phyloP scores from a whole-genome alignment of 2,888 invertebrate species.

The Drosophila villosipedis region DNA sequence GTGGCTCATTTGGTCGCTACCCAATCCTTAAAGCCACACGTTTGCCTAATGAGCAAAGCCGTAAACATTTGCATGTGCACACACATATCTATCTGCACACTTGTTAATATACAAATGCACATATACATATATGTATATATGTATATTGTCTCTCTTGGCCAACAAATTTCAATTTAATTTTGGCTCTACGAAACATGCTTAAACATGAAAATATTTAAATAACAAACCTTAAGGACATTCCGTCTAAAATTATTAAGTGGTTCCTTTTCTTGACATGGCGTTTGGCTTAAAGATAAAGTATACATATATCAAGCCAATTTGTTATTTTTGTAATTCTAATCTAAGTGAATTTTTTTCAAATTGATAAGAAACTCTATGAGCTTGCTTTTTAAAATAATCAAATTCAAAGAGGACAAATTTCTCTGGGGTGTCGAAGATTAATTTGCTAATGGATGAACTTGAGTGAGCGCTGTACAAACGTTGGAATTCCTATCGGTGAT shows the following conservation, averaged over 20 bases:
- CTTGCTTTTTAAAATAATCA: not conserved
- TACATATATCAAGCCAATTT: not conserved
- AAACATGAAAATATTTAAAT: not conserved
- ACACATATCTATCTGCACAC: not conserved
- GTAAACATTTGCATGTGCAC: not conserved
- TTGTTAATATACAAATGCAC: not conserved
- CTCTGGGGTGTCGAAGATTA: not conserved
- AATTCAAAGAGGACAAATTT: not conserved
- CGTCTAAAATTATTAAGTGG: not conserved
- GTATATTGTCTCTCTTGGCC: not conserved
- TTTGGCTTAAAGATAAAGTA: not conserved
- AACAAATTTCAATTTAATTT: not conserved
- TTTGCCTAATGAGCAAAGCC: constrained; percentile 1
- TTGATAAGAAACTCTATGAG: not conserved
- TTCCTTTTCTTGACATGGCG: not conserved
- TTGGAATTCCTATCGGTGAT: not conserved
- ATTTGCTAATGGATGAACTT: not conserved
- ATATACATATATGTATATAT: not conserved
- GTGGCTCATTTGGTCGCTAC: constrained; percentile 6
- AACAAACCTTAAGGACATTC: not conserved
- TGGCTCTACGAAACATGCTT: too few relatives aligned
- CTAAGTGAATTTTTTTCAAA: not conserved
- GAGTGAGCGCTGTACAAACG: not conserved
- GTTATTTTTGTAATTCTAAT: not conserved
- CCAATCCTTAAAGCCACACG: constrained; percentile 4